Conservation (phyloP, 2,113 vertebrate genomes). For the Phasianus colchicus region DNA sequence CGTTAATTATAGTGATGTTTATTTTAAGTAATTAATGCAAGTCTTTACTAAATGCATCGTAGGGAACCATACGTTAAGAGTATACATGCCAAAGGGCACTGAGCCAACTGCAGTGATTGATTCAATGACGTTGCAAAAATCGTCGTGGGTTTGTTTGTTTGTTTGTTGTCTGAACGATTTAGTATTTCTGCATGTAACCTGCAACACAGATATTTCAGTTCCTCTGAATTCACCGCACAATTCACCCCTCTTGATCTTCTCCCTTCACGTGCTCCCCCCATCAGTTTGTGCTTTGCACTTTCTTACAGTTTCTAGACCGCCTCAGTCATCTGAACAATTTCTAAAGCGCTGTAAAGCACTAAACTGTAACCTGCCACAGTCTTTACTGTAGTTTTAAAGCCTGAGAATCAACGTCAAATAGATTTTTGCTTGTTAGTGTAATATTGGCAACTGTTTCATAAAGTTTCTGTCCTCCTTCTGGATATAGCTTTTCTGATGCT, state of each 20-base stretch:
- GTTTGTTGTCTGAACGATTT: neutral
- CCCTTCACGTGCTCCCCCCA: slow-evolving; percentile 34
- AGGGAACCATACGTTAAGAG: neutral
- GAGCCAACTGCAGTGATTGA: neutral
- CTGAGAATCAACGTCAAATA: neutral
- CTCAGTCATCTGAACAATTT: neutral
- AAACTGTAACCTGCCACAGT: neutral
- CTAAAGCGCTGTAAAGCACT: neutral
- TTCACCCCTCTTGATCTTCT: slow-evolving; percentile 19
- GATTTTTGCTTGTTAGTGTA: neutral
- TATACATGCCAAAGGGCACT: neutral
- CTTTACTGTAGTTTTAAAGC: neutral
- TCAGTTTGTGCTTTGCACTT: slow-evolving; percentile 30
- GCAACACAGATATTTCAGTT: neutral
- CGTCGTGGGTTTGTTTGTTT: neutral
- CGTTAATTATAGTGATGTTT: neutral
- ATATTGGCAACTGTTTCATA: neutral
- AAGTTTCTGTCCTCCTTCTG: neutral
- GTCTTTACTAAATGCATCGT: neutral
- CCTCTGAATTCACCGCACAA: neutral
- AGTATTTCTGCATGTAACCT: neutral
- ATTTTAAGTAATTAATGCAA: neutral
- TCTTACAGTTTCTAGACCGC: slow-evolving; percentile 2
- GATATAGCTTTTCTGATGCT: neutral
- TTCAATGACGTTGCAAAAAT: neutral